Evolutionary conservation across 1,140 invertebrate genomes (phyloP), one percentile per base, ranked within the genome.

Genomic region (Cherax destructor): DNA sequence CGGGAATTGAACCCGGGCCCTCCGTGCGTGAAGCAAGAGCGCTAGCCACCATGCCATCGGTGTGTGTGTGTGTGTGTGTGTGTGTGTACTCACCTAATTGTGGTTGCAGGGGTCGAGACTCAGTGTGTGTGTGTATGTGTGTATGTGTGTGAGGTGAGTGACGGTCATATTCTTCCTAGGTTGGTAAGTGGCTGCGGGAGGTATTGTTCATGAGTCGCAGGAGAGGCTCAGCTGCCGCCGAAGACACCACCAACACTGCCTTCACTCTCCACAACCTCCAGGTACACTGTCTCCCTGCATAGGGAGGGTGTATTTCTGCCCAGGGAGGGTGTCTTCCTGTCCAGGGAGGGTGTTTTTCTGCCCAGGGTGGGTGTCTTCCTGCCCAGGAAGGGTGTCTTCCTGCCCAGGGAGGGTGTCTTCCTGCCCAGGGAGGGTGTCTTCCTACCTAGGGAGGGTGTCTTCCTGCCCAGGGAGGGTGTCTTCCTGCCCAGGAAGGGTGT

Each of bases 131-230:
- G 61, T 65, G 61, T 65, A 3, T 11, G 61, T 65, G 18, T 65
- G 1, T 1, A 21, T 18, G 1, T 0, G 1, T 18, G 5, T 18
- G 18, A 6, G 21, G 16, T 5, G 13, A 5, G 7, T 5, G 7
- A n/a, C 24, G 16, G 16, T 6, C 24, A 6, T 30, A n/a, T 10
- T 74, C n/a, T 7, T n/a, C 7, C 6, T 65, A 91, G 89, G 89
- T 91, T 10, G 52, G 89, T 30, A 85, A 91, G 59, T 91, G 89
- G 89, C 80, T 91, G 21, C 85, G 74, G 16, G 89, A 91, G 59
- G 86, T 91, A n/a, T n/a, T 91, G 7, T 80, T 80, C 59, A 86
- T n/a, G 49, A 91, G 89, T 50, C 76, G 83, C 16, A 80, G 69
- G 59, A 50, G 89, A 59, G 89, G 89, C 21, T 72, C 69, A 6